Evolutionary conservation across 2,113 vertebrate species (phyloP).

Genomic region (Bos javanicus): DNA sequence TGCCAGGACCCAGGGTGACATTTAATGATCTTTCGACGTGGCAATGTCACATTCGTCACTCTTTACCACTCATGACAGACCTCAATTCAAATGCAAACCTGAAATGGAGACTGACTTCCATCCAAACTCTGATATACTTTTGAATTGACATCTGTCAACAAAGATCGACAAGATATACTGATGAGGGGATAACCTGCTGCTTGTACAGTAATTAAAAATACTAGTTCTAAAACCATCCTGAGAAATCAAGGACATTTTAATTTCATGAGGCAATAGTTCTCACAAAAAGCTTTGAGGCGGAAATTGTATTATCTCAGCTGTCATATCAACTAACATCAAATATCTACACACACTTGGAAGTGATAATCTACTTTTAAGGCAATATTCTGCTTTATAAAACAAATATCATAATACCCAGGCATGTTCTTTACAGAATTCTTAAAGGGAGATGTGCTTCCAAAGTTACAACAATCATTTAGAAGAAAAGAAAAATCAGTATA

Average conservation of each 20-base stretch:
- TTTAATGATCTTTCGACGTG: slow-evolving; percentile 91
- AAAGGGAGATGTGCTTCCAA: not conserved
- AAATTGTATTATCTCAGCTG: not conserved
- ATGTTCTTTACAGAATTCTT: not conserved
- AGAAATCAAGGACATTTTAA: not conserved
- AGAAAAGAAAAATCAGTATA: not conserved
- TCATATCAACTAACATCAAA: not conserved
- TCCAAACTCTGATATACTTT: slow-evolving; percentile 70
- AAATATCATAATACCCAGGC: not conserved
- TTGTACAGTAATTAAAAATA: slow-evolving; percentile 43
- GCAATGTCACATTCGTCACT: slow-evolving; percentile 89
- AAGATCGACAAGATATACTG: slow-evolving; percentile 22
- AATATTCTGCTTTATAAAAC: not conserved
- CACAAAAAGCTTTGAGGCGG: not conserved
- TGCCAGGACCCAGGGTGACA: slow-evolving; percentile 87
- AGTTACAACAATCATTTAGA: not conserved
- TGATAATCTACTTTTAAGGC: not conserved
- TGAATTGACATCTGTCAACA: slow-evolving; percentile 72
- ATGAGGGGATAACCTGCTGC: slow-evolving; percentile 60
- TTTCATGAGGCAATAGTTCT: not conserved
- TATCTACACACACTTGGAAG: not conserved
- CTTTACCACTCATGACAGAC: slow-evolving; percentile 84
- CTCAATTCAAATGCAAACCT: slow-evolving; percentile 82
- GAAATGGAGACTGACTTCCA: slow-evolving; percentile 74
- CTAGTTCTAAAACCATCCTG: not conserved